Evolutionary conservation across 2,888 invertebrate genomes (phyloP).

Genomic region (Hanleya hanleyi): DNA sequence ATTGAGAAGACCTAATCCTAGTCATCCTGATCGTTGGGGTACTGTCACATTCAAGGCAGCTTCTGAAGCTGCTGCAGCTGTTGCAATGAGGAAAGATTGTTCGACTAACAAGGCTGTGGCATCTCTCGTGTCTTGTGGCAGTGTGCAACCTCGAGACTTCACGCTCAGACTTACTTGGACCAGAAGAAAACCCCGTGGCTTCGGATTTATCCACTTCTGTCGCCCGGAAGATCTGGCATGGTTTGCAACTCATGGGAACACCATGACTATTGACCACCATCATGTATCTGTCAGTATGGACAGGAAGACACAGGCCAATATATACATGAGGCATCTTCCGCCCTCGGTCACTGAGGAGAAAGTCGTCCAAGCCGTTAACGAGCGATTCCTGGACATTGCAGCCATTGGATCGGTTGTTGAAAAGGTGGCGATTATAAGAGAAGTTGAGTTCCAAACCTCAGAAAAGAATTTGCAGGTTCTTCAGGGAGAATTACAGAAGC

Average conservation of each 20-base stretch:
- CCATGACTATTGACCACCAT: conserved; percentile 5
- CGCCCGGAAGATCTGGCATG: conserved; percentile 32
- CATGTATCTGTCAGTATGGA: conserved; percentile 1
- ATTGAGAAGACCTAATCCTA: background rate
- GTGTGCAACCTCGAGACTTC: background rate
- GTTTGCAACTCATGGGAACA: background rate
- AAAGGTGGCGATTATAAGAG: background rate
- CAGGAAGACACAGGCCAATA: background rate
- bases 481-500: background rate
- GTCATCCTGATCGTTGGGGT: conserved; percentile 42
- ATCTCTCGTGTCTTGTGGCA: background rate
- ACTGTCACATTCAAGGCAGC: conserved; percentile 42
- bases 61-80: conserved; percentile 31
- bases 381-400: background rate
- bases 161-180: conserved; percentile 48
- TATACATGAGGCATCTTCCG: conserved; percentile 26
- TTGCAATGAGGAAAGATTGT: background rate
- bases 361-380: background rate
- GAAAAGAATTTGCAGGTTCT: background rate
- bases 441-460: background rate
- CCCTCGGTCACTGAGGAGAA: conserved; percentile 34
- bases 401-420: background rate
- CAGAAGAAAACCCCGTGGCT: conserved; percentile 46
- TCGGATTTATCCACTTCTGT: conserved; percentile 45
- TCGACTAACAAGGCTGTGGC: background rate